Percentiles rank a stretch among this genome's conserved stretches.
Conservation (phyloP, 2,113 vertebrate genomes). For the Cinclus cinclus region DNA sequence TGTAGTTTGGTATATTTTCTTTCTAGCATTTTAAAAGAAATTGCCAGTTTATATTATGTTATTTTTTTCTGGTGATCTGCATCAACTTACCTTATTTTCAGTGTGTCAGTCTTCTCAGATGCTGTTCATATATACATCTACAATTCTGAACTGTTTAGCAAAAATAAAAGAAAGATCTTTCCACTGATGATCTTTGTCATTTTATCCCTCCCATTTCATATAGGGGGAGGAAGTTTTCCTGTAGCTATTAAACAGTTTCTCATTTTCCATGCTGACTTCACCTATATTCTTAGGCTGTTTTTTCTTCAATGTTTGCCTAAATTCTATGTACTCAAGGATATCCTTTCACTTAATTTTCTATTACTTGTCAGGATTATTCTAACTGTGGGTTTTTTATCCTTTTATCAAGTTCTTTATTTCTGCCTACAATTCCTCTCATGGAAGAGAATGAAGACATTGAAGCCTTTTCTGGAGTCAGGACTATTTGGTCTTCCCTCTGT, state of each 20-base stretch:
- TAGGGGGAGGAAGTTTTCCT: neutral
- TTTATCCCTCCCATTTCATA: rapidly evolving
- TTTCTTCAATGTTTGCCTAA: neutral
- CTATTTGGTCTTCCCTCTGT: neutral
- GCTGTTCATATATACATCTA: neutral
- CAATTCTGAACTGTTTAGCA: neutral
- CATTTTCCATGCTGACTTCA: neutral
- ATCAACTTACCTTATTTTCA: neutral
- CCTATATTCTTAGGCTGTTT: neutral
- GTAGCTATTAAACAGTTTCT: neutral
- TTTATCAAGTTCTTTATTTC: neutral
- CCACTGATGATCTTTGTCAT: rapidly evolving
- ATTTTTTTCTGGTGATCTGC: neutral
- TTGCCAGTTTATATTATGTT: neutral
- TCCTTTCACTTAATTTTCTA: neutral
- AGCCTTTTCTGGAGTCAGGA: neutral
- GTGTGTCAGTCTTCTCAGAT: neutral
- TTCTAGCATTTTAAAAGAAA: neutral
- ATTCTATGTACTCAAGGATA: neutral
- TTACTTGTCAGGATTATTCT: neutral
- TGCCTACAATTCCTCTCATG: neutral
- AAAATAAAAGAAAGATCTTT: neutral
- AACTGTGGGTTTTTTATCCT: neutral
- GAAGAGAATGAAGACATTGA: neutral
- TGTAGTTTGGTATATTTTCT: neutral